These are phyloP conservation scores for Cerastis rubricosa DNA, from an alignment of 2,888 invertebrate species.

Conservation along the genomic window DNA sequence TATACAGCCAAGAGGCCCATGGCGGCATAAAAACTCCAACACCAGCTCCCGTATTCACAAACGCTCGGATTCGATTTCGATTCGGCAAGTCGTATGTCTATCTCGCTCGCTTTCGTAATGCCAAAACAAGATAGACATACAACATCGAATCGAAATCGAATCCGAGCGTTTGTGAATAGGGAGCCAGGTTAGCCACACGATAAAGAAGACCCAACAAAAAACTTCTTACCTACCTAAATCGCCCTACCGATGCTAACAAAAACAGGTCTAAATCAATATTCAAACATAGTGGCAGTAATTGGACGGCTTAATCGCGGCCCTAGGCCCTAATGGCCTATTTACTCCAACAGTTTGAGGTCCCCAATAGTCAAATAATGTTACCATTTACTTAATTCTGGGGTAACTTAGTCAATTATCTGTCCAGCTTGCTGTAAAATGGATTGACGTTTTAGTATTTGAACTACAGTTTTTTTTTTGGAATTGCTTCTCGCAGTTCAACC, in stretches of 20 bases:
- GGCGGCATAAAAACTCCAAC: too few relatives aligned
- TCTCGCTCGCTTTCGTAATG: too few relatives aligned
- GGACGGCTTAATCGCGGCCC: constrained; percentile 18
- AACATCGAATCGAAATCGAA: too few relatives aligned
- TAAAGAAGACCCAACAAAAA: not conserved
- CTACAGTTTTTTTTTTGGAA: too few relatives aligned
- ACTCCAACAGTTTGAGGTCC: constrained; percentile 2
- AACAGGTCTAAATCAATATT: constrained; percentile 36
- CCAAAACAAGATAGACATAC: too few relatives aligned
- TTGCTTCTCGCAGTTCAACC: too few relatives aligned
- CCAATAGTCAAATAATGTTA: constrained; percentile 11
- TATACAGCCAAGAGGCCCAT: too few relatives aligned
- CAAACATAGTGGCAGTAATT: constrained; percentile 35
- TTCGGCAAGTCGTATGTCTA: too few relatives aligned
- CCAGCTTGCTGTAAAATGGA: not conserved
- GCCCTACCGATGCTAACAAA: not conserved
- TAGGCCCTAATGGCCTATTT: constrained; percentile 10
- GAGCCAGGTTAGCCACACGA: too few relatives aligned
- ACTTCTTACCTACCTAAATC: not conserved
- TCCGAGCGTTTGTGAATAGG: too few relatives aligned
- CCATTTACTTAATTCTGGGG: not conserved
- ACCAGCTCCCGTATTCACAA: too few relatives aligned
- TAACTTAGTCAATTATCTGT: not conserved
- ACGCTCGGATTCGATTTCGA: too few relatives aligned
- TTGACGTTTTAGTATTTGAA: not conserved